Evolutionary conservation across 2,113 vertebrate species (phyloP).

Genomic region (Nematolebias whitei): DNA sequence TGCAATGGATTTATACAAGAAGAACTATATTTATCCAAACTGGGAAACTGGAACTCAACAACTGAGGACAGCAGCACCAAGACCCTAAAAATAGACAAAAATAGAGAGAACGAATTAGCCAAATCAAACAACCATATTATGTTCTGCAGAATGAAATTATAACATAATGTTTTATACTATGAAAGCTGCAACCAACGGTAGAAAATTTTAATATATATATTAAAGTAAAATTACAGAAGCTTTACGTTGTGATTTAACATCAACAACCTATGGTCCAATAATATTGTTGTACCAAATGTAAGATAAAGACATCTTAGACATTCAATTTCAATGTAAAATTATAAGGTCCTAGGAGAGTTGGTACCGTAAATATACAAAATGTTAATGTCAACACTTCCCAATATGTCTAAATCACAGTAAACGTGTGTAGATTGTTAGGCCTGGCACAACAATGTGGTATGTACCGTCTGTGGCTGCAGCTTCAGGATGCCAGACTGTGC

Average conservation of each 20-base stretch:
- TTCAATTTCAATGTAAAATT: not conserved
- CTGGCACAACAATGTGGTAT: constrained; percentile 5
- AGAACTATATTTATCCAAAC: constrained; percentile 2
- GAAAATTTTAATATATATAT: too few relatives aligned
- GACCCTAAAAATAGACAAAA: not conserved
- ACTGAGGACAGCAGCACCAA: constrained; percentile 15
- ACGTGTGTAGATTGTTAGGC: not conserved
- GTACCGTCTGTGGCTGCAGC: not conserved
- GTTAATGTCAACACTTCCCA: not conserved
- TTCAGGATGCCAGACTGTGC: constrained; percentile 11
- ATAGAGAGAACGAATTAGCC: not conserved
- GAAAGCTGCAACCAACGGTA: not conserved
- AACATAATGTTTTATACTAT: not conserved
- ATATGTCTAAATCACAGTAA: not conserved
- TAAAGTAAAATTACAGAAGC: too few relatives aligned
- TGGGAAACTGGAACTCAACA: constrained; percentile 13
- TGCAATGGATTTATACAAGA: constrained; percentile 13
- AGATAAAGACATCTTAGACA: not conserved
- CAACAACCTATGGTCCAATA: too few relatives aligned
- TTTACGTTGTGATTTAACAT: too few relatives aligned
- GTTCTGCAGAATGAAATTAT: not conserved
- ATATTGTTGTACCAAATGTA: not conserved
- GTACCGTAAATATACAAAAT: not conserved
- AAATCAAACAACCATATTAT: not conserved
- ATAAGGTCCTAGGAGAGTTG: not conserved